A percentile compares a stretch with the other conserved stretches of the same genome.
phyloP scores from a whole-genome alignment of 2,888 invertebrate genomes.

The Iselma pallidipennis region DNA sequence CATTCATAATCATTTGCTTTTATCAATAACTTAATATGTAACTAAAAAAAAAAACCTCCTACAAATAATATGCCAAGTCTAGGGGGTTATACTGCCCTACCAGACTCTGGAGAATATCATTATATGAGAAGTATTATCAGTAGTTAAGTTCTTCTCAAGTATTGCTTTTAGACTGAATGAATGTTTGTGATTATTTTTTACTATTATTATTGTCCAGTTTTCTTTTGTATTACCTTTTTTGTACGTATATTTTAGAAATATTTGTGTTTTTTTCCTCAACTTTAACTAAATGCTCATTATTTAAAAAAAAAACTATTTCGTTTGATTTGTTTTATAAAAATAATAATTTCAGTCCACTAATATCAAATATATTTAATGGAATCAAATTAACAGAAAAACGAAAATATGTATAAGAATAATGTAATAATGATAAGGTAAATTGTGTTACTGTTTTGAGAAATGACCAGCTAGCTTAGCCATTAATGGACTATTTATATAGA shows the following conservation, averaged over 20 bases:
- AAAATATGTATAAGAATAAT: slow-evolving; percentile 8
- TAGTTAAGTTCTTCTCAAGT: slow-evolving; percentile 35
- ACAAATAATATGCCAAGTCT: slow-evolving; percentile 14
- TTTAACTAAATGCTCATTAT: slow-evolving; percentile 30
- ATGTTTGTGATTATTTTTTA: slow-evolving; percentile 31
- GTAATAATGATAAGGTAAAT: slow-evolving; percentile 27
- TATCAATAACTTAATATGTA: slow-evolving; percentile 18
- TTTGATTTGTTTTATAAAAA: slow-evolving; percentile 26
- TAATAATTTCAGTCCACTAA: slow-evolving; percentile 11
- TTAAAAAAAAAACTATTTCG: slow-evolving; percentile 15
- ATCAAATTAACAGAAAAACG: not conserved
- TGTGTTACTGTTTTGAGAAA: slow-evolving; percentile 34
- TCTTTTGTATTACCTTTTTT: slow-evolving; percentile 21
- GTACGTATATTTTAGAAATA: slow-evolving; percentile 22
- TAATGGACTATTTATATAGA: slow-evolving; percentile 39
- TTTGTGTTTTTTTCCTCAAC: slow-evolving; percentile 23
- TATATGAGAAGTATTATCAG: slow-evolving; percentile 30
- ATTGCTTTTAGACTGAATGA: slow-evolving; percentile 45
- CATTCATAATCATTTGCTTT: slow-evolving; percentile 37
- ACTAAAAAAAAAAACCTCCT: not conserved
- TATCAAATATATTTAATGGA: not conserved
- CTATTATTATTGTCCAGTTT: not conserved
- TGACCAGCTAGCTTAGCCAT: slow-evolving; percentile 53
- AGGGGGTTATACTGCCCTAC: slow-evolving; percentile 29
- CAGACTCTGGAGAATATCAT: slow-evolving; percentile 31